These are phyloP conservation scores for Leptinotarsa undecemlineata DNA, from an alignment of 1,140 invertebrate species.

Conservation along the genomic window DNA sequence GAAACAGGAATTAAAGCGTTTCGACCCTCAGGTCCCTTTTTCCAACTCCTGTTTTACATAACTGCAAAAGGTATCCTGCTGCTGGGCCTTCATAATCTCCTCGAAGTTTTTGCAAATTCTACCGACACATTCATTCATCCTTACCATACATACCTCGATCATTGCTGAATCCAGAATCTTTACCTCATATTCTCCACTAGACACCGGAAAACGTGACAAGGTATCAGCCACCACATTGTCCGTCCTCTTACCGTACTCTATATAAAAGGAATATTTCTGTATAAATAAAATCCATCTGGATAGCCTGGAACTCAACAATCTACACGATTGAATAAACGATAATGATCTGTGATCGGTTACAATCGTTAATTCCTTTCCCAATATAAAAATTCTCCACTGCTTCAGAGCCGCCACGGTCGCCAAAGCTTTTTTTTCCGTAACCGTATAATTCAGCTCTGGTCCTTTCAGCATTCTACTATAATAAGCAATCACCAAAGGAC, in stretches of 20 bases:
- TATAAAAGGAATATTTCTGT: conserved; percentile 15
- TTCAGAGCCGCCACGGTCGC: background rate
- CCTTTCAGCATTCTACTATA: background rate
- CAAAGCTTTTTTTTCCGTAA: background rate
- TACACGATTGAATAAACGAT: background rate
- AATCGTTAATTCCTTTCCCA: background rate
- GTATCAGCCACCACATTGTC: conserved; percentile 20
- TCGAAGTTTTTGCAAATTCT: background rate
- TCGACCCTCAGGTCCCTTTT: background rate
- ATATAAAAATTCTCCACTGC: background rate
- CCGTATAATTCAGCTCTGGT: background rate
- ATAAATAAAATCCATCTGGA: conserved; percentile 4
- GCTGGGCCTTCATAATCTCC: background rate
- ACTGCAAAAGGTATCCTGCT: background rate
- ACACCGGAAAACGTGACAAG: conserved; percentile 10
- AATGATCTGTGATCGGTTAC: background rate
- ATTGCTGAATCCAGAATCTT: background rate
- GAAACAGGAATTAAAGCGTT: background rate
- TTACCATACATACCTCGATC: background rate
- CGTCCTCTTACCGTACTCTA: conserved; percentile 20
- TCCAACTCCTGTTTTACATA: background rate
- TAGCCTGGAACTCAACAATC: background rate
- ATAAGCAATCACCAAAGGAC: background rate
- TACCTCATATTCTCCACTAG: conserved; percentile 7
- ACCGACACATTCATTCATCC: background rate